phyloP scores from a whole-genome alignment of 1,140 invertebrate species.

The Scaptomyza hsui region DNA sequence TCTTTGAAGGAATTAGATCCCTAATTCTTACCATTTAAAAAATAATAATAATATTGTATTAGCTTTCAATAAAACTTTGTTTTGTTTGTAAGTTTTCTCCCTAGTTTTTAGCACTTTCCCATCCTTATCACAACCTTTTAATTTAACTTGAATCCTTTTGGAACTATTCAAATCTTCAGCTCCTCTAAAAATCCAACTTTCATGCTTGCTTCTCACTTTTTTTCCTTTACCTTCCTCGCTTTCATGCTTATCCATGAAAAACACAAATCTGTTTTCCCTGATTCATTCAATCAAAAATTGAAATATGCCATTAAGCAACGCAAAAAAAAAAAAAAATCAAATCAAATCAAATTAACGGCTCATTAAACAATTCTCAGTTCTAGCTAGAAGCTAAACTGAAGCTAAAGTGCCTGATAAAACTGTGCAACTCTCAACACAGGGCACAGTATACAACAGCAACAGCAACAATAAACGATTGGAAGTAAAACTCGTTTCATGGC shows the following conservation, averaged over 20 bases:
- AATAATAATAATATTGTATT: no score
- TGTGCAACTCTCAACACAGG: slow-evolving; percentile 28
- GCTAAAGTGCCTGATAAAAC: slow-evolving; percentile 14
- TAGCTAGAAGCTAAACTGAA: neutral
- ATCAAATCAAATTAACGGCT: slow-evolving; percentile 24
- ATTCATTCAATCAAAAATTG: slow-evolving; percentile 4
- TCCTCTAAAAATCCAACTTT: no score
- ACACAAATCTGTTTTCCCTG: neutral
- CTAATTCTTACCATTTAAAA: no score
- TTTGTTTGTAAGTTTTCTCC: no score
- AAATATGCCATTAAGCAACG: slow-evolving; percentile 4
- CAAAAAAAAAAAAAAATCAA: slow-evolving; percentile 2
- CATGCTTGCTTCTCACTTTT: neutral
- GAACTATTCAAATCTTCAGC: no score
- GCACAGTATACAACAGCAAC: slow-evolving; percentile 9
- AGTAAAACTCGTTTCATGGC: slow-evolving; percentile 72
- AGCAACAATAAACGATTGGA: slow-evolving; percentile 20
- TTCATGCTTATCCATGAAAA: neutral
- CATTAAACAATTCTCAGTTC: slow-evolving; percentile 11
- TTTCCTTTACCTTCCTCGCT: neutral
- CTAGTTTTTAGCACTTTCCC: no score
- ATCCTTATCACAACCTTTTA: no score
- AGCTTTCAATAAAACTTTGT: no score
- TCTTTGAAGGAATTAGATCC: no score
- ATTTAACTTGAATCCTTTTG: no score